These are phyloP conservation scores for Ceyx melanurus DNA, from an alignment of 2,113 vertebrate genomes.

Conservation along the genomic window DNA sequence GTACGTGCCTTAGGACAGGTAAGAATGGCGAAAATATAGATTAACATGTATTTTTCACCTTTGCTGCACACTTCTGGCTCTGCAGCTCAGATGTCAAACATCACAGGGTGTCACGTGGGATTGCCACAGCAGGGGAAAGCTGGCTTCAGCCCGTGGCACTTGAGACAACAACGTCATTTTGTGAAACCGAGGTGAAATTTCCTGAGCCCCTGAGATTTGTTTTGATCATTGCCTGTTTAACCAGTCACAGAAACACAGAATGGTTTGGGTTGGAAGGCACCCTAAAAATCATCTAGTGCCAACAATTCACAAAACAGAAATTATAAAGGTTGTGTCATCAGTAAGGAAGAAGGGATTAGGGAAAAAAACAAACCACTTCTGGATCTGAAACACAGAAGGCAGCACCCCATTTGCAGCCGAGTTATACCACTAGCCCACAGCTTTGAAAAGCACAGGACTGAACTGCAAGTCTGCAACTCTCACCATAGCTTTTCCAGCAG, in stretches of 20 bases:
- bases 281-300: background rate
- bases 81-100: background rate
- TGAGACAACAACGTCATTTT: background rate
- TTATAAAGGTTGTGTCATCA: background rate
- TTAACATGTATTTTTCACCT: background rate
- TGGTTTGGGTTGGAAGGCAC: background rate
- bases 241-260: background rate
- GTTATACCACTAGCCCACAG: background rate
- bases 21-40: background rate
- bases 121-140: background rate
- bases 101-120: background rate
- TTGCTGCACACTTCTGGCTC: background rate
- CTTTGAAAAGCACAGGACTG: background rate
- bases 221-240: background rate
- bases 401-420: background rate
- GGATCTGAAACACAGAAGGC: background rate
- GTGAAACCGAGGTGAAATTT: background rate
- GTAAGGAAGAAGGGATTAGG: background rate
- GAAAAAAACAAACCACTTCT: background rate
- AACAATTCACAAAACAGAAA: background rate
- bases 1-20: background rate
- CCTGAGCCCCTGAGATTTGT: background rate
- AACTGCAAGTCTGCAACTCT: background rate
- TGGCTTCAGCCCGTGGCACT: background rate
- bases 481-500: background rate